Evolutionary conservation across 2,113 vertebrate genomes (phyloP), one percentile per base, ranked within the genome.

Genomic region (Ceyx melanurus): DNA sequence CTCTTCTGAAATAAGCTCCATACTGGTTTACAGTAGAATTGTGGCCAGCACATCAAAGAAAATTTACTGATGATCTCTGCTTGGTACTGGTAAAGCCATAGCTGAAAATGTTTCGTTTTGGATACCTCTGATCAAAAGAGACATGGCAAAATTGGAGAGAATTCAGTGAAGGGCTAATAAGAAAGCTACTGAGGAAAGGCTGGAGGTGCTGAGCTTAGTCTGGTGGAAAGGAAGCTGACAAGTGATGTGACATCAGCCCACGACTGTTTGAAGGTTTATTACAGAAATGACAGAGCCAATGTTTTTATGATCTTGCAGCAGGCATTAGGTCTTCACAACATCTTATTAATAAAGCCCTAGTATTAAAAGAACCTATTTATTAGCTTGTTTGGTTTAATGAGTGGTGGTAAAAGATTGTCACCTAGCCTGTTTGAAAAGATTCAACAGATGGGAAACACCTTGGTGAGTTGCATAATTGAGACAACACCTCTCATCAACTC

Each of bases 331-430:
- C 43, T 88, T 82, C 42, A n/a, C n/a, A 82, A 50, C 43, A 54
- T 22, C 46, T 66, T 80, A 82, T 82, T 92, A 82, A 62, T 82
- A 58, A 87, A 87, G 29, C 28, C 61, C 71, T 88, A 21, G 88
- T 89, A 95, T 95, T 96, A 85, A 82, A 87, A 87, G 15, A 65
- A 87, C 22, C 6, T 58, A 26, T 78, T 75, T 81, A 89, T 89
- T 92, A 80, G 77, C 46, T 91, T 82, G 82, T 77, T 92, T 91
- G 62, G 37, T 75, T 89, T 95, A 22, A 23, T 76, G 90, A 88
- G 64, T 66, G 31, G 25, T 66, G 37, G 51, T 29, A 66, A 65
- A 94, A 89, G 82, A 95, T 92, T 96, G 95, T 90, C 72, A 86
- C 79, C 72, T 17, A 89, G 92, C 95, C 92, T 89, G 95, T 92